A percentile compares a stretch with the other conserved stretches of the same genome.
phyloP scores from a whole-genome alignment of 1,140 invertebrate species.

The Cydia splendana region DNA sequence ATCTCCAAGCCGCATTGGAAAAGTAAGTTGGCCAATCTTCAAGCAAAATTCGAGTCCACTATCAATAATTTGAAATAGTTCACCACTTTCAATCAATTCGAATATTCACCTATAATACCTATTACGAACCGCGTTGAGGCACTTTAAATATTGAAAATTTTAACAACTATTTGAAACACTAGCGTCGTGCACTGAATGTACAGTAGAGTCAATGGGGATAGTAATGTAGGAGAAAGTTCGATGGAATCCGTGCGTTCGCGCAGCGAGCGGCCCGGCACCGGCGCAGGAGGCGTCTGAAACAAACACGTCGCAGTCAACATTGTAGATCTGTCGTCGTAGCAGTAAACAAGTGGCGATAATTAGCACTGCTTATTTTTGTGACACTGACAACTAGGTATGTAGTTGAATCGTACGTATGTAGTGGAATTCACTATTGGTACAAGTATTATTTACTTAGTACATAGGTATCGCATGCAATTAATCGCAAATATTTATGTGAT shows the following conservation, averaged over 20 bases:
- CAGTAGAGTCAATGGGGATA: background rate
- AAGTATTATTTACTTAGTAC: too few relatives aligned
- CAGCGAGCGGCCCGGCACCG: conserved; percentile 12
- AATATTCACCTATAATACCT: conserved; percentile 36
- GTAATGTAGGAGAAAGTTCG: background rate
- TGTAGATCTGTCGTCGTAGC: background rate
- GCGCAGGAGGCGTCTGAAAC: conserved; percentile 22
- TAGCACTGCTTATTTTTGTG: background rate
- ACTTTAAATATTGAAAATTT: conserved; percentile 43
- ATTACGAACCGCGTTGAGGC: conserved; percentile 42
- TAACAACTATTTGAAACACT: conserved; percentile 37
- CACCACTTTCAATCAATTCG: conserved; percentile 37
- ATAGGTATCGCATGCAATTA: too few relatives aligned
- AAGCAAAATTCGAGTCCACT: conserved; percentile 30
- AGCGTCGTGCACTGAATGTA: conserved; percentile 32
- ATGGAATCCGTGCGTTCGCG: background rate
- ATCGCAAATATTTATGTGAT: too few relatives aligned
- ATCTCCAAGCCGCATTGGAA: conserved; percentile 39
- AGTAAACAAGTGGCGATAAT: background rate
- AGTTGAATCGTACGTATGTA: too few relatives aligned
- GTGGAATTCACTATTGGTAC: too few relatives aligned
- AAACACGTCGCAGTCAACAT: conserved; percentile 5
- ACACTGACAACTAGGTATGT: background rate
- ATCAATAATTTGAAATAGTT: conserved; percentile 33
- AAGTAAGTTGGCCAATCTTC: conserved; percentile 39